Evolutionary conservation across 2,113 vertebrate genomes (phyloP).

Genomic region (Semnornis frantzii): DNA sequence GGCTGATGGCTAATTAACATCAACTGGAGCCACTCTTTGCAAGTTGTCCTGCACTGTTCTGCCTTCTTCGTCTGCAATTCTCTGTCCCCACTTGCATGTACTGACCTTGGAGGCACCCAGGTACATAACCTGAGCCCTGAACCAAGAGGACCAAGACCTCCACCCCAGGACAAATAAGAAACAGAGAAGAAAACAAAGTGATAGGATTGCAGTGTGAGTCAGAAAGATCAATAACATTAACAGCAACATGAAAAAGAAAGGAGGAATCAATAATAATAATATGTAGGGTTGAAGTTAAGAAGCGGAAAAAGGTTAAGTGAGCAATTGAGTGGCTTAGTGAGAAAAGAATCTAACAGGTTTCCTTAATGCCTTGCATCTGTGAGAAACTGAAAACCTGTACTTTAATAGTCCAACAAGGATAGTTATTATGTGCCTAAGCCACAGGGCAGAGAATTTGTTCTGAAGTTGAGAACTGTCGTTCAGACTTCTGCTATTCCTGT

Average conservation of each 20-base stretch:
- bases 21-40: not conserved
- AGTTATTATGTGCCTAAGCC: not conserved
- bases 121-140: not conserved
- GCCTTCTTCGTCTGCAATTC: not conserved
- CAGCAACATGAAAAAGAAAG: not conserved
- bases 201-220: not conserved
- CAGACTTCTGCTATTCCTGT: not conserved
- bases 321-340: not conserved
- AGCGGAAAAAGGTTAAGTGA: not conserved
- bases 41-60: not conserved
- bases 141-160: not conserved
- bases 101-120: not conserved
- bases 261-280: not conserved
- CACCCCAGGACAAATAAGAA: not conserved
- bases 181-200: not conserved
- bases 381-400: not conserved
- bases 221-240: not conserved
- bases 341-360: not conserved
- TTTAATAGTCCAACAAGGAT: not conserved
- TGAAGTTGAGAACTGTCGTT: not conserved
- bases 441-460: not conserved
- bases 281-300: not conserved
- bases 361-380: not conserved
- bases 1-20: slow-evolving; percentile 20
- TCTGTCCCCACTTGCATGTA: not conserved